Percentiles rank a stretch among this genome's conserved stretches.
Conservation (phyloP, 2,797 vertebrate species). For the Silurus aristotelis region DNA sequence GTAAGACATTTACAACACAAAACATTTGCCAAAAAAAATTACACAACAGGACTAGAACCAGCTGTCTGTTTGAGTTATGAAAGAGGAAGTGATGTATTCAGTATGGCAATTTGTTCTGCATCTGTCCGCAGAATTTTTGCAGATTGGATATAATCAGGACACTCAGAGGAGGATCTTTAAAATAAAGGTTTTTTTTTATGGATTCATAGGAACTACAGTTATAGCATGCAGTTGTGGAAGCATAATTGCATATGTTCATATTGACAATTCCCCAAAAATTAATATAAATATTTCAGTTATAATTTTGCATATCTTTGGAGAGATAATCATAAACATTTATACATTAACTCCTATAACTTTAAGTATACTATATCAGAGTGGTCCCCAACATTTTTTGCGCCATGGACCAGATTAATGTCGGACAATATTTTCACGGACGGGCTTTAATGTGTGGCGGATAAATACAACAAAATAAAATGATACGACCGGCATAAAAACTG, state of each 20-base stretch:
- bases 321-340: neutral
- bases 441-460: too few relatives aligned
- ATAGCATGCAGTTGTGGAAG: slow-evolving; percentile 34
- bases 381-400: too few relatives aligned
- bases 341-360: neutral
- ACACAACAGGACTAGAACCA: slow-evolving; percentile 65
- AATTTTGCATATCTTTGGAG: neutral
- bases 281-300: neutral
- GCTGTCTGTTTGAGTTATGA: slow-evolving; percentile 55
- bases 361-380: neutral
- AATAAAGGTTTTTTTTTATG: too few relatives aligned
- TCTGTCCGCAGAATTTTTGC: slow-evolving; percentile 35
- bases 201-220: neutral
- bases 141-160: neutral
- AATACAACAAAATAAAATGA: too few relatives aligned
- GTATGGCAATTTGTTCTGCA: slow-evolving; percentile 28
- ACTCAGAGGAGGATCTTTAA: neutral
- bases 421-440: too few relatives aligned
- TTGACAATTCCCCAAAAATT: neutral
- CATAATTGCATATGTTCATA: slow-evolving; percentile 1
- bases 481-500: too few relatives aligned
- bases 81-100: slow-evolving; percentile 38
- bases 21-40: slow-evolving; percentile 59
- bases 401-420: too few relatives aligned
- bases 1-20: slow-evolving; percentile 66